phyloP scores from a whole-genome alignment of 2,113 vertebrate species.

The Tichodroma muraria region DNA sequence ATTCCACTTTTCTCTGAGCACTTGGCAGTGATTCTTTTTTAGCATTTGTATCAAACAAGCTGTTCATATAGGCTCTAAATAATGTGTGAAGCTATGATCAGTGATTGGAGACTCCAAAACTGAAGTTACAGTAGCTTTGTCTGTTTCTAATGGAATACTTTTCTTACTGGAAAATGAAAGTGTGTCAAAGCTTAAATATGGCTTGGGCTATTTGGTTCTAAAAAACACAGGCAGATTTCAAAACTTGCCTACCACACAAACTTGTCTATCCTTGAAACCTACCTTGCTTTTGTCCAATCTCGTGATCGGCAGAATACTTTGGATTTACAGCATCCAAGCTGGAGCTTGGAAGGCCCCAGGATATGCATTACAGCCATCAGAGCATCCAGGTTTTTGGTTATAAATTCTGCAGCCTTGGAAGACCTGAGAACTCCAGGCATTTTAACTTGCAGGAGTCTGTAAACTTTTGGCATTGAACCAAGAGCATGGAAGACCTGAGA shows the following conservation, averaged over 20 bases:
- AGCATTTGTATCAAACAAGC: background rate
- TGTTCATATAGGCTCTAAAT: background rate
- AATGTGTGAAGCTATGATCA: background rate
- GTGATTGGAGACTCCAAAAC: background rate
- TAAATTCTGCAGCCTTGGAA: background rate
- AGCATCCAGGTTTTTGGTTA: background rate
- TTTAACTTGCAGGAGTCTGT: background rate
- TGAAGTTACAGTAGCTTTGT: background rate
- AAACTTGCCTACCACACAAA: background rate
- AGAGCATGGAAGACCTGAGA: background rate
- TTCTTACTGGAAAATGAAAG: background rate
- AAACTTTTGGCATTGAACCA: background rate
- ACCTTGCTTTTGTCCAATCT: background rate
- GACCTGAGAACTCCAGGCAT: background rate
- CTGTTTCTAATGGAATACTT: background rate
- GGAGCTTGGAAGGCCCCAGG: background rate
- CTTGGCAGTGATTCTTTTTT: background rate
- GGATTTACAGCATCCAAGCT: background rate
- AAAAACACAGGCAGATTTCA: background rate
- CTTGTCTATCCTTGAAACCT: background rate
- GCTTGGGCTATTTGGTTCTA: background rate
- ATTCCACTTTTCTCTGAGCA: background rate
- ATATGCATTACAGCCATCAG: background rate
- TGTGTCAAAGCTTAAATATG: background rate
- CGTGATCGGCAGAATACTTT: background rate